Conservation (phyloP, 1,140 invertebrate genomes). For the Nymphalis io region DNA sequence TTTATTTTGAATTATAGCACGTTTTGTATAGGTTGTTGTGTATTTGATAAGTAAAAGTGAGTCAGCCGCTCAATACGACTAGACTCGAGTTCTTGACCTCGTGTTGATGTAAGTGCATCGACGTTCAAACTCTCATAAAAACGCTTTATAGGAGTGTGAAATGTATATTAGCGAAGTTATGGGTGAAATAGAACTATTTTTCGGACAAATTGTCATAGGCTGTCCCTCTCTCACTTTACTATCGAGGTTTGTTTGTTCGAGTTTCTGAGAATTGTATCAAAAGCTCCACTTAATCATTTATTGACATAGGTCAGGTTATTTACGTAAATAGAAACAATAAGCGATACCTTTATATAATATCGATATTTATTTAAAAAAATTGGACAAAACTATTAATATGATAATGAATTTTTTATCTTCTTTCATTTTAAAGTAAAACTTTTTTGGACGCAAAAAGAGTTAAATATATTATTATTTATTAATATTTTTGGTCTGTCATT, state of each 20-base stretch:
- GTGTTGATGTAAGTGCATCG: slow-evolving; percentile 9
- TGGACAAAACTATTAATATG: too few relatives aligned
- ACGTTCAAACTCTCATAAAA: slow-evolving; percentile 15
- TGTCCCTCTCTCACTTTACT: neutral
- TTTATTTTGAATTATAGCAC: neutral
- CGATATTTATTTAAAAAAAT: too few relatives aligned
- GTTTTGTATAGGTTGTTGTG: neutral
- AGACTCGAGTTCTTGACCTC: slow-evolving; percentile 27
- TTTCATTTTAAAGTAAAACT: too few relatives aligned
- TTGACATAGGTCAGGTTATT: slow-evolving; percentile 15
- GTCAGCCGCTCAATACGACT: slow-evolving; percentile 30
- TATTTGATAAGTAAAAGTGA: slow-evolving; percentile 28
- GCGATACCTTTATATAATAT: neutral
- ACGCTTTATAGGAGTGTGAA: slow-evolving; percentile 16
- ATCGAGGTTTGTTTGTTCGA: neutral
- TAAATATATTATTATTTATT: too few relatives aligned
- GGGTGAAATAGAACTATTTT: slow-evolving; percentile 3
- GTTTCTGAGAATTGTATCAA: neutral
- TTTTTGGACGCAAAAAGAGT: too few relatives aligned
- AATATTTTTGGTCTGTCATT: too few relatives aligned
- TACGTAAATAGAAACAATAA: neutral
- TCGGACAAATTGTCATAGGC: neutral
- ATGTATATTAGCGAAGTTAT: slow-evolving; percentile 8
- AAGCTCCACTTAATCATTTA: neutral
- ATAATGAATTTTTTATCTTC: too few relatives aligned